Percentiles rank a stretch among this genome's conserved stretches.
Evolutionary conservation across 2,888 invertebrate species (phyloP).

Genomic region (Thecophora atra): DNA sequence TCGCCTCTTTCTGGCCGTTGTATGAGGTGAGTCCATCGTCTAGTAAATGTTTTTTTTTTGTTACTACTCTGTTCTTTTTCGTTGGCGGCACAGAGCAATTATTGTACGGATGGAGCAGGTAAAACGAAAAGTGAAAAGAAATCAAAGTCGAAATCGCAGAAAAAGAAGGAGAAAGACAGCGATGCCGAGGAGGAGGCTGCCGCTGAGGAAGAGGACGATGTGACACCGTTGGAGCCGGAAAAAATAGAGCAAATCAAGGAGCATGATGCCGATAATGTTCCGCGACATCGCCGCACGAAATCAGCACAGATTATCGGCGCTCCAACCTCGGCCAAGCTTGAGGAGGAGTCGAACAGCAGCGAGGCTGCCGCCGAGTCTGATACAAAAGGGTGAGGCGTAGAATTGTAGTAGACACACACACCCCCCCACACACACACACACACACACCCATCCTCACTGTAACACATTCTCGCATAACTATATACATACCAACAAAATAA

Average conservation of each 20-base stretch:
- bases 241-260: conserved; percentile 64
- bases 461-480: not conserved
- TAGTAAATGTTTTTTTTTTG: not conserved
- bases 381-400: conserved; percentile 60
- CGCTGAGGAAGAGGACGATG: conserved; percentile 69
- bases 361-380: conserved; percentile 50
- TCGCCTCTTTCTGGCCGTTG: conserved; percentile 97
- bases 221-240: conserved; percentile 61
- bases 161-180: conserved; percentile 80
- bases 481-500: not conserved
- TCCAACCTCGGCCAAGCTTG: conserved; percentile 38
- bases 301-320: conserved; percentile 50
- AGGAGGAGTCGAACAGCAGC: conserved; percentile 47
- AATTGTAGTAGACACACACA: conserved; percentile 8
- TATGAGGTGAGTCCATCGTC: conserved; percentile 74
- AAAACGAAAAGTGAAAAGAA: conserved; percentile 47
- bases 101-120: conserved; percentile 73
- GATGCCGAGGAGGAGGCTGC: conserved; percentile 75
- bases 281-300: conserved; percentile 51
- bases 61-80: conserved; percentile 34
- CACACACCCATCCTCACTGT: not conserved
- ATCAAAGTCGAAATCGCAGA: conserved; percentile 64
- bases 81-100: conserved; percentile 83
- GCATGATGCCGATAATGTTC: conserved; percentile 61
- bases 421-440: not conserved